Evolutionary conservation across 2,888 invertebrate species (phyloP).

Genomic region (Ectemnius cavifrons): DNA sequence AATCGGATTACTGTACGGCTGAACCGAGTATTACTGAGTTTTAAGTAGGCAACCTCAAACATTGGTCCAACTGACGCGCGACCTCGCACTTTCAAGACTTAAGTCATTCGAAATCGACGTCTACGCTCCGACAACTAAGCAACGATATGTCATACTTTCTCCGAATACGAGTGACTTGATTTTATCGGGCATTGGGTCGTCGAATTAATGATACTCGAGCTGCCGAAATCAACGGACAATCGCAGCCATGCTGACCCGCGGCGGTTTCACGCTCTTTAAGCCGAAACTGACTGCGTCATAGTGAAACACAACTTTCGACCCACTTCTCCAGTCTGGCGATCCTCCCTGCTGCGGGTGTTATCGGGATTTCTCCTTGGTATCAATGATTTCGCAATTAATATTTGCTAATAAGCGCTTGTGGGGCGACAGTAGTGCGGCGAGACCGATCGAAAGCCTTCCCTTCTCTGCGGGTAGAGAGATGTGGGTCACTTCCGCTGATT

Average conservation of each 20-base stretch:
- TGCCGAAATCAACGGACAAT: no score
- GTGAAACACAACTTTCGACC: no score
- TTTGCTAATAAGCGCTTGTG: background rate
- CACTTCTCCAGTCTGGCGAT: no score
- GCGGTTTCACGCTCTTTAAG: no score
- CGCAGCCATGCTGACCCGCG: no score
- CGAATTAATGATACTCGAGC: background rate
- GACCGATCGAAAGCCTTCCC: background rate
- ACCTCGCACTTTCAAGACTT: slow-evolving; percentile 41
- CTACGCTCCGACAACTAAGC: slow-evolving; percentile 14
- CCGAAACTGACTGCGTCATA: no score
- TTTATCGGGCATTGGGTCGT: background rate
- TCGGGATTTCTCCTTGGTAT: slow-evolving; percentile 1
- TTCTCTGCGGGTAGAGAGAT: slow-evolving; percentile 36
- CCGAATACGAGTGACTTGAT: slow-evolving; percentile 27
- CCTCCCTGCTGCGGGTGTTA: slow-evolving; percentile 1
- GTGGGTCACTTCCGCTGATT: slow-evolving; percentile 49
- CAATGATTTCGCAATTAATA: slow-evolving; percentile 7
- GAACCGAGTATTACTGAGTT: no score
- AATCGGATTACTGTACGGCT: slow-evolving; percentile 15
- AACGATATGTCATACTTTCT: slow-evolving; percentile 39
- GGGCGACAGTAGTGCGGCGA: background rate
- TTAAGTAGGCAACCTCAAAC: slow-evolving; percentile 41
- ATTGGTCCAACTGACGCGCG: slow-evolving; percentile 33
- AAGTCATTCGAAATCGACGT: slow-evolving; percentile 37